Base-by-base conservation (phyloP, 2,113 vertebrate species). In the Poeciliopsis retropinna region DNA sequence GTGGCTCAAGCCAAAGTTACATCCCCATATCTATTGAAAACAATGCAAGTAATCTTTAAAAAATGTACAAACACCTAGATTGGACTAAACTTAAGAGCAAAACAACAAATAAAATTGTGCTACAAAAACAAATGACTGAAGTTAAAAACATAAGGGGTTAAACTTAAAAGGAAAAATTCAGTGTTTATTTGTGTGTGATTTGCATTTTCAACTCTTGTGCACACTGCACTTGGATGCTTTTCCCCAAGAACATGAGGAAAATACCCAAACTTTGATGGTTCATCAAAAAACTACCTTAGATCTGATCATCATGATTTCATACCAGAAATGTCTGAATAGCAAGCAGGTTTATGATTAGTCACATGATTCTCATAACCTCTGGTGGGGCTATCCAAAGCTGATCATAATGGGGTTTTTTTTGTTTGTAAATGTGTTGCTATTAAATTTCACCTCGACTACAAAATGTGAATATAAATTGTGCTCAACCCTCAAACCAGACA, bases 221-320 rank as follows among this genome's bases (percentile, higher is more conserved):
- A 41, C 62, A 51, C 17, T 27, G n/a, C 13, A 4, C 67, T n/a
- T 73, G 67, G 79, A 39, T 34, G 70, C 82, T 83, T 82, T 27
- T 62, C 57, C 44, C 37, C n/a, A 60, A 77, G 28, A 34, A 10
- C 0, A 28, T 64, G 47, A 67, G 60, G 60, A 67, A 69, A 30
- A 10, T 19, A 47, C 5, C 15, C 27, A 32, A 62, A 60, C 54
- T 29, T 47, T 67, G 8, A 7, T 63, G 1, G 57, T 67, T 27
- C 65, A 73, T 74, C 39, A 8, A 0, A 19, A 29, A 62, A 37
- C 60, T 0, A 10, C 74, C 67, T 60, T 3, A 6, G 28, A 73
- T 78, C 69, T 15, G 63, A 75, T 19, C 1, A 60, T 22, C 19
- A 0, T 22, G 15, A 28, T 67, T 80, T 32, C 3, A 37, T 30